Conservation (phyloP, 2,113 vertebrate genomes). For the Clarias gariepinus region DNA sequence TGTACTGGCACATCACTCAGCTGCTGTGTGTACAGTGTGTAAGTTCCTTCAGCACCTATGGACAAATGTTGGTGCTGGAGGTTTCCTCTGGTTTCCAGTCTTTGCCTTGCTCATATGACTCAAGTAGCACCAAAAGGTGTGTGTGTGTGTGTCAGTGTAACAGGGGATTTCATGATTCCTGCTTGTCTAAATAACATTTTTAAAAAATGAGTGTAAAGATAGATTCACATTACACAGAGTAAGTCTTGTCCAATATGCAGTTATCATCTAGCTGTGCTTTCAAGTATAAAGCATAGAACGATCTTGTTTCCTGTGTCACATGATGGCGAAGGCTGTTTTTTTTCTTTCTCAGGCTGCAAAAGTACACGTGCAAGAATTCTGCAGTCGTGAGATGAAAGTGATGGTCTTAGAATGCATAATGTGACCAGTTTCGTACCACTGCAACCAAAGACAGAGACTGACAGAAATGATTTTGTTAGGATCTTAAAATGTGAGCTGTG, state of each 20-base stretch:
- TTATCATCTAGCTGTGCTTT: background rate
- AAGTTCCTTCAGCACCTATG: background rate
- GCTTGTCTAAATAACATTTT: background rate
- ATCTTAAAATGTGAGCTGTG: background rate
- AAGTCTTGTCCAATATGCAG: background rate
- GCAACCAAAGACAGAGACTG: background rate
- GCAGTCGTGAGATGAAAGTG: background rate
- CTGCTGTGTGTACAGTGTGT: background rate
- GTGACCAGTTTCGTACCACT: background rate
- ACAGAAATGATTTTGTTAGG: background rate
- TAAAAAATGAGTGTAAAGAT: background rate
- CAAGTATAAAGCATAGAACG: background rate
- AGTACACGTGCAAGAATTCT: background rate
- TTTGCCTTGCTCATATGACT: background rate
- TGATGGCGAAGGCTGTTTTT: background rate
- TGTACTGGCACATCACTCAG: background rate
- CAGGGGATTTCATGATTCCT: background rate
- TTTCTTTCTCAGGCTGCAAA: background rate
- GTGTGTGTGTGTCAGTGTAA: background rate
- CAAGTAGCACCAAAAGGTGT: background rate
- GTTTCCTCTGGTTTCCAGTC: background rate
- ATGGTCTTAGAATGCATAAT: background rate
- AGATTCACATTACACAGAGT: background rate
- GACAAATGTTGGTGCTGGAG: background rate
- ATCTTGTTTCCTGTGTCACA: slow-evolving; percentile 15